Percentiles rank a stretch among this genome's conserved stretches.
Conservation (phyloP, 2,113 vertebrate species). For the Pterocles gutturalis region DNA sequence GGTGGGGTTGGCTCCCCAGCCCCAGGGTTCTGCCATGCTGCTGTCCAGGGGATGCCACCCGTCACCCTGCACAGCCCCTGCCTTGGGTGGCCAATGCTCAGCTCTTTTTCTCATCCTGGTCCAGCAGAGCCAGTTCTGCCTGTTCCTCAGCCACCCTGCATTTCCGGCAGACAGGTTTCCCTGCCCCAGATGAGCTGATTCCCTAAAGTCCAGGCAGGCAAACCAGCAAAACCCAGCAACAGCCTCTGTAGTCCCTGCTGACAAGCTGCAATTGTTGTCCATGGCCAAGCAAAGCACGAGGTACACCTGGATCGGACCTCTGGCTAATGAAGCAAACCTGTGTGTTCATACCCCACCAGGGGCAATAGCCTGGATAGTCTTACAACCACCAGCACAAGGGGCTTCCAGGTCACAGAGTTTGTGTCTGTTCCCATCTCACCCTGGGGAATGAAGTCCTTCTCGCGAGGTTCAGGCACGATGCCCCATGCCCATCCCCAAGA, state of each 20-base stretch:
- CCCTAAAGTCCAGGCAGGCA: neutral
- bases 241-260: neutral
- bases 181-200: neutral
- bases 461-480: fast-evolving
- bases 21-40: neutral
- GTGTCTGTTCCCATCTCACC: neutral
- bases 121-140: constrained; percentile 1
- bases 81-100: fast-evolving
- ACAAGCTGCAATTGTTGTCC: neutral
- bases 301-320: neutral
- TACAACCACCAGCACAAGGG: fast-evolving
- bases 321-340: neutral
- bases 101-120: neutral
- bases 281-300: fast-evolving
- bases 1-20: neutral
- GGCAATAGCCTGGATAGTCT: neutral
- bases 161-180: neutral
- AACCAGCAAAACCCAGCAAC: neutral
- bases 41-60: neutral
- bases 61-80: neutral
- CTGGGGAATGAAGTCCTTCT: neutral
- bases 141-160: fast-evolving
- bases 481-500: neutral
- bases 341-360: neutral
- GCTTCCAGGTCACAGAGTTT: neutral